Percentiles rank a stretch among this genome's conserved stretches.
These are phyloP conservation scores for Atherix ibis DNA, from an alignment of 2,888 invertebrate genomes.

Conservation along the genomic window DNA sequence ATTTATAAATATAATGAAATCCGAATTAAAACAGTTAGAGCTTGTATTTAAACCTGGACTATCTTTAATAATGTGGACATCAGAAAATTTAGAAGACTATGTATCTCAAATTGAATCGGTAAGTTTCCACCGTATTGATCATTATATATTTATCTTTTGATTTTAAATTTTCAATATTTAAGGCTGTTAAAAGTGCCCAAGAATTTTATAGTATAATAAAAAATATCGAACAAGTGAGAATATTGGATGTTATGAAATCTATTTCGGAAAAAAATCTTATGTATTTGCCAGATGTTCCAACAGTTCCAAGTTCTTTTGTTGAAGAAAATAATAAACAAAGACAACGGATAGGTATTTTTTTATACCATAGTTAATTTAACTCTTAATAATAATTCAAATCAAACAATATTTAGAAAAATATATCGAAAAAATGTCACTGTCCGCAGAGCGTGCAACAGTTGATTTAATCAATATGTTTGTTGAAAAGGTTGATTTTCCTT, in stretches of 20 bases:
- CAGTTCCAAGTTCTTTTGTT: conserved; percentile 44
- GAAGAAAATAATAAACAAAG: conserved; percentile 44
- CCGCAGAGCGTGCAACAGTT: conserved; percentile 59
- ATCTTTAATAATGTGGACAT: conserved; percentile 68
- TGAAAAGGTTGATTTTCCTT: conserved; percentile 30
- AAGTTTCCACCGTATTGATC: conserved; percentile 1
- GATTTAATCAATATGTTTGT: conserved; percentile 65
- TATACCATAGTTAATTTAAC: background rate
- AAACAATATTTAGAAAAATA: conserved; percentile 35
- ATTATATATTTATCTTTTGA: background rate
- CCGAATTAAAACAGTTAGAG: conserved; percentile 51
- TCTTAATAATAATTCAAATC: conserved; percentile 7
- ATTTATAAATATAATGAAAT: conserved; percentile 52
- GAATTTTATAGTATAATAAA: conserved; percentile 33
- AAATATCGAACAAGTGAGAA: conserved; percentile 60
- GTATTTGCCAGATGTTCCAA: conserved; percentile 43
- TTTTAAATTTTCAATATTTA: conserved; percentile 2
- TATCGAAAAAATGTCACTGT: conserved; percentile 42
- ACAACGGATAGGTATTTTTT: conserved; percentile 16
- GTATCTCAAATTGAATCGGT: conserved; percentile 40
- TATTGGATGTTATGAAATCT: conserved; percentile 48
- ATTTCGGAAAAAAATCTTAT: conserved; percentile 47
- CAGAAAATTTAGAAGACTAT: conserved; percentile 38
- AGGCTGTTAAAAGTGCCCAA: conserved; percentile 19
- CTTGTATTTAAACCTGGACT: conserved; percentile 58